Evolutionary conservation across 2,888 invertebrate species (phyloP).

Genomic region (Orgyia antiqua): DNA sequence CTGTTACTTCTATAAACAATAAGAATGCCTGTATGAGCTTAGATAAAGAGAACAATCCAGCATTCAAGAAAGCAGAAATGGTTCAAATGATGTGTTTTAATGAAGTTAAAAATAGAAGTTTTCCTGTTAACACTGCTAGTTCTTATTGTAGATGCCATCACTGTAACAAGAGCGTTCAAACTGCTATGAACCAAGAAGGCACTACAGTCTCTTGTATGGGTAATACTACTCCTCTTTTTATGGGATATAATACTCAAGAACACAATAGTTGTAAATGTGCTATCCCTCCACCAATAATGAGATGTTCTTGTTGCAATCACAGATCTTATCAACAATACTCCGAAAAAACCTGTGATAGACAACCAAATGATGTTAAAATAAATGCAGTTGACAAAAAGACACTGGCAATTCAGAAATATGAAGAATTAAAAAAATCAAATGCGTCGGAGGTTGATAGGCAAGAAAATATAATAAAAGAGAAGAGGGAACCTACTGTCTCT

Average conservation of each 20-base stretch:
- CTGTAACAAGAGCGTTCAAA: conserved; percentile 31
- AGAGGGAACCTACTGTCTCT: conserved; percentile 73
- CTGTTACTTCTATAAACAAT: conserved; percentile 30
- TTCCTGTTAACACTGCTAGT: conserved; percentile 7
- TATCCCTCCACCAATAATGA: conserved; percentile 15
- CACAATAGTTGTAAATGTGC: conserved; percentile 18
- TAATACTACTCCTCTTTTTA: conserved; percentile 4
- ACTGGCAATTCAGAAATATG: conserved; percentile 56
- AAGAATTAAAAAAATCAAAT: conserved; percentile 37
- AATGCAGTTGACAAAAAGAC: conserved; percentile 58
- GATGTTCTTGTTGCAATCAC: conserved; percentile 24
- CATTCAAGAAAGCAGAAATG: conserved; percentile 38
- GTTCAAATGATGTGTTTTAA: conserved; percentile 23
- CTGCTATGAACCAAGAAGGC: not conserved
- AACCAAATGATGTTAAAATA: conserved; percentile 17
- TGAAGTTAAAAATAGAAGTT: conserved; percentile 12
- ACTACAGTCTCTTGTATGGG: not conserved
- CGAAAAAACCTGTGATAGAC: conserved; percentile 20
- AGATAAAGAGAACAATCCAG: conserved; percentile 53
- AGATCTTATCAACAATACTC: conserved; percentile 8
- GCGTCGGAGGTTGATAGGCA: conserved; percentile 49
- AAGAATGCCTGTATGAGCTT: conserved; percentile 37
- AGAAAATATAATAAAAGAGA: conserved; percentile 48
- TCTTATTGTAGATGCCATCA: conserved; percentile 49
- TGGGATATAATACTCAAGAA: conserved; percentile 8